Evolutionary conservation across 2,888 invertebrate species (phyloP), one percentile per base, ranked within the genome.

Genomic region (Eupeodes luniger): DNA sequence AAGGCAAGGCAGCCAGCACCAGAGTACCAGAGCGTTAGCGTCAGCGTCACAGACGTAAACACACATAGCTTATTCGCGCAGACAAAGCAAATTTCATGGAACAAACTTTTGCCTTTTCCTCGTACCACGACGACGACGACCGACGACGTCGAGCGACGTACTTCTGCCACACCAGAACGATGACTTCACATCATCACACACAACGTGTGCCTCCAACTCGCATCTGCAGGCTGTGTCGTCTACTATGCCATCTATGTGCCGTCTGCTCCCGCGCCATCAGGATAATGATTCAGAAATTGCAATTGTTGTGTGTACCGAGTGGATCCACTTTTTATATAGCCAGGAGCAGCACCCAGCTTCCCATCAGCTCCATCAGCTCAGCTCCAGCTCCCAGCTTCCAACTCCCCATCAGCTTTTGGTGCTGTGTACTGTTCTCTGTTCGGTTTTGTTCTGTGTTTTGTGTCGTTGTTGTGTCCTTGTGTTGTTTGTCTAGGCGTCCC

Each of bases 251-350:
- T 59, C 81, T 5, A 5, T 9, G 40, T 27, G 44, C 9, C 16
- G 55, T 19, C 36, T 49, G 34, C 66, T 27, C 27, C 57, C 44
- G 9, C 72, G n/a, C 72, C 72, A 72, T 72, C 81, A 81, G 88
- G 85, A 88, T 88, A 88, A 88, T 88, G 88, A 81, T 81, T 88
- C 81, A 77, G 81, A 88, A 88, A 88, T 88, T 85, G 88, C 78
- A 85, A 81, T 85, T 88, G 81, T 84, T 81, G 64, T 85, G 67
- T 83, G 61, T 85, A 66, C 83, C 12, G 47, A 76, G 84, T 78
- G 67, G 57, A 81, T 74, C 84, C 80, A 83, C 62, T 78, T 86
- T 78, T 78, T 78, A 69, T 82, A 75, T 75, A 62, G 62, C 55
- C 61, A 77, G 53, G 19, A 53, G 27, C 62, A 47, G 44, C 57